Evolutionary conservation across 2,113 vertebrate species (phyloP).

Genomic region (Naja naja): DNA sequence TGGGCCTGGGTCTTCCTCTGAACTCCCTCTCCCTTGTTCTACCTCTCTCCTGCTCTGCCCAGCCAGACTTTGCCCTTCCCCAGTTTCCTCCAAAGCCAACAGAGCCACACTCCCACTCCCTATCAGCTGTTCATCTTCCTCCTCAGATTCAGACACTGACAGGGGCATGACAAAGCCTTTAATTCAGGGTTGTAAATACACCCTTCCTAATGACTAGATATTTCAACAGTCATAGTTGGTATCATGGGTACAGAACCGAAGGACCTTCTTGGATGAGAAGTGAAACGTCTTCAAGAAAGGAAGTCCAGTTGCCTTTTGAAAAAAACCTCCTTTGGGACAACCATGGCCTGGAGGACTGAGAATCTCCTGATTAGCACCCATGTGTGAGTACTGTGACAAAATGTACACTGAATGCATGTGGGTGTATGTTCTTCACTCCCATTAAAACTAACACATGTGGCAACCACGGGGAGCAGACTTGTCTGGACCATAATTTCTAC

Average conservation of each 20-base stretch:
- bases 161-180: background rate
- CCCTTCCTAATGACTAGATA: background rate
- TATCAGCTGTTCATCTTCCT: too few species aligned
- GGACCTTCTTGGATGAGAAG: background rate
- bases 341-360: background rate
- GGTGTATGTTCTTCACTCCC: background rate
- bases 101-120: too few species aligned
- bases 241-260: background rate
- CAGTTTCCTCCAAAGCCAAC: too few species aligned
- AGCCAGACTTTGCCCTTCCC: too few species aligned
- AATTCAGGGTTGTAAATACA: background rate
- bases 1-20: too few species aligned
- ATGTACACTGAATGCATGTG: background rate
- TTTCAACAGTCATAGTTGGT: background rate
- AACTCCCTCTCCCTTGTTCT: too few species aligned
- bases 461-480: background rate
- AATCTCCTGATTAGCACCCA: background rate
- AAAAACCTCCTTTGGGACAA: background rate
- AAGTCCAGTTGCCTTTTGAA: background rate
- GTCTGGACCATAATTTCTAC: background rate
- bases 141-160: too few species aligned
- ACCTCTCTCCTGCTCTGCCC: too few species aligned
- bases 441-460: fast-evolving
- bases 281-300: background rate
- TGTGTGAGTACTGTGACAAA: background rate